A percentile compares a stretch with the other conserved stretches of the same genome.
Conservation (phyloP, 2,888 invertebrate species). For the Xestobium rufovillosum region DNA sequence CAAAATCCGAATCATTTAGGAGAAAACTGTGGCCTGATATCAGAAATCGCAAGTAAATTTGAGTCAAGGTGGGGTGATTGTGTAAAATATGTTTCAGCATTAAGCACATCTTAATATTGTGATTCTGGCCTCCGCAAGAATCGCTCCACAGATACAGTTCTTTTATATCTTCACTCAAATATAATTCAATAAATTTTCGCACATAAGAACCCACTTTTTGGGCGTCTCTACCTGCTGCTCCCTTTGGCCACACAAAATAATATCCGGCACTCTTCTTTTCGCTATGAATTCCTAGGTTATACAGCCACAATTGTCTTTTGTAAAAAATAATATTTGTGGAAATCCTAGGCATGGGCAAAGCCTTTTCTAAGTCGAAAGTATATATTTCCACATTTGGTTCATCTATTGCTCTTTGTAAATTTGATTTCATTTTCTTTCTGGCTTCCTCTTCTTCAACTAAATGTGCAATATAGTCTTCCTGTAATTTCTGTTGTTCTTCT, state of each 20-base stretch:
- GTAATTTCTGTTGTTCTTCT: slow-evolving; percentile 3
- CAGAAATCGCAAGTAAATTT: slow-evolving; percentile 21
- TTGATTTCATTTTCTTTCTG: slow-evolving; percentile 11
- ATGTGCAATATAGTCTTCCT: slow-evolving; percentile 6
- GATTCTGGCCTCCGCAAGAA: slow-evolving; percentile 24
- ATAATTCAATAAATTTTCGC: slow-evolving; percentile 15
- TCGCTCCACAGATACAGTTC: slow-evolving; percentile 24
- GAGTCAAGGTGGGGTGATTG: slow-evolving; percentile 13
- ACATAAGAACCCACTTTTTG: no score
- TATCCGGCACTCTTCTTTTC: slow-evolving; percentile 15
- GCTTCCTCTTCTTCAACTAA: slow-evolving; percentile 7
- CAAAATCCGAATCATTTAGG: no score
- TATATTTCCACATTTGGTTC: no score
- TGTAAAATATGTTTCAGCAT: no score
- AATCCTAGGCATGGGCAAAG: no score
- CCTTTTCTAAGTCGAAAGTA: no score
- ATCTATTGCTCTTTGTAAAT: not conserved
- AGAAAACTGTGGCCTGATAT: slow-evolving; percentile 24
- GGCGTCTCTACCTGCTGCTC: slow-evolving; percentile 24
- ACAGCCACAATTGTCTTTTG: no score
- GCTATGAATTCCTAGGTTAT: slow-evolving; percentile 24
- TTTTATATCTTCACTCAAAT: slow-evolving; percentile 14
- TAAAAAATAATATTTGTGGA: no score
- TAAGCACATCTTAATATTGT: slow-evolving; percentile 21
- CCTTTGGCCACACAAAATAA: slow-evolving; percentile 23